Conservation (phyloP, 2,113 vertebrate genomes). For the Oreochromis spilurus region DNA sequence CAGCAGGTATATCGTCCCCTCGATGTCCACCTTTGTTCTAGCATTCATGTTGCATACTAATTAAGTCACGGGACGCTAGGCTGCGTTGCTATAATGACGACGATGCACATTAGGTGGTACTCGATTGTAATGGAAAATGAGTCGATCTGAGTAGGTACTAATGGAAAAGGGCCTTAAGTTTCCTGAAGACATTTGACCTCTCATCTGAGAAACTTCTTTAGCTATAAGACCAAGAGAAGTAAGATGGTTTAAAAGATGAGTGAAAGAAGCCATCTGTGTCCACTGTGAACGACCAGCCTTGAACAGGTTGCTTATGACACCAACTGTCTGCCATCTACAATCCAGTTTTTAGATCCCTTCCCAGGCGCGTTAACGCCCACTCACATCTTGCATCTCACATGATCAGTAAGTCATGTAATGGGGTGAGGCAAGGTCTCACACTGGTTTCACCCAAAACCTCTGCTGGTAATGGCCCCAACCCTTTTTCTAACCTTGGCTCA, state of each 20-base stretch:
- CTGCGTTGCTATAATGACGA: accelerated
- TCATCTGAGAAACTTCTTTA: not conserved
- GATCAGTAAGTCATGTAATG: not conserved
- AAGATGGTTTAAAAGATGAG: not conserved
- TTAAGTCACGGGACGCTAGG: not conserved
- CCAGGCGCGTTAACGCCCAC: not conserved
- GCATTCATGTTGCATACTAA: not conserved
- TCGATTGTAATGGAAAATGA: not conserved
- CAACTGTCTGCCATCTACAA: not conserved
- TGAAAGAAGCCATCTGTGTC: not conserved
- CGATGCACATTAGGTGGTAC: not conserved
- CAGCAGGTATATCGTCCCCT: not conserved
- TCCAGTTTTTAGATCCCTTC: not conserved
- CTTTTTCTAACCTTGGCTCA: not conserved
- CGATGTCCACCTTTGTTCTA: not conserved
- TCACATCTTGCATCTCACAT: not conserved
- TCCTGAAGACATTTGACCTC: not conserved
- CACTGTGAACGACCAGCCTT: not conserved
- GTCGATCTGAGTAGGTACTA: not conserved
- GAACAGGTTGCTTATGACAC: not conserved
- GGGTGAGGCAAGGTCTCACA: not conserved
- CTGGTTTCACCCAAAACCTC: not conserved
- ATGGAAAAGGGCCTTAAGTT: not conserved
- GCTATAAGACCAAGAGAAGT: not conserved
- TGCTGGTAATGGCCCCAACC: too few species aligned